Evolutionary conservation across 2,797 vertebrate species (phyloP).

Genomic region (Anas flavirostris): DNA sequence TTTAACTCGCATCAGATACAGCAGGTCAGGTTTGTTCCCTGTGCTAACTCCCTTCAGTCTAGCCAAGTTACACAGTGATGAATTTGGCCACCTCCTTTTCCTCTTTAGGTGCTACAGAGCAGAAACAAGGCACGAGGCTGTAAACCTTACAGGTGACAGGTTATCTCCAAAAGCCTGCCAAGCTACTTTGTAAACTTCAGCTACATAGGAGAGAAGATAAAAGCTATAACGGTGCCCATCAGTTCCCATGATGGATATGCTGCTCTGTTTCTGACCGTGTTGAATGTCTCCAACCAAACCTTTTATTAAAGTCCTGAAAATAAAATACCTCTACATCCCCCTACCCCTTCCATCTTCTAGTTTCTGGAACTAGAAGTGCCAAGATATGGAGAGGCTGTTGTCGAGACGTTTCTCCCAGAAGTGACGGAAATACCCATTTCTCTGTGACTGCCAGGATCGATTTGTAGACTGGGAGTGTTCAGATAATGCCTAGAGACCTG

Average conservation of each 20-base stretch:
- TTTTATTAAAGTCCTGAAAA: neutral
- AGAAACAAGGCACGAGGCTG: neutral
- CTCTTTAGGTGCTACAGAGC: neutral
- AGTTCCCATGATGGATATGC: neutral
- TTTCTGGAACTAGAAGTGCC: neutral
- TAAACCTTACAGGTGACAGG: neutral
- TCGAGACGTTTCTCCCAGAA: neutral
- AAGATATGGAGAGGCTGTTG: neutral
- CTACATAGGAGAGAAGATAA: conserved; percentile 6
- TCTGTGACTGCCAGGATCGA: neutral
- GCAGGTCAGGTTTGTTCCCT: neutral
- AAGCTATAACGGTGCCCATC: neutral
- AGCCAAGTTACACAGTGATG: neutral
- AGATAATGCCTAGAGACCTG: neutral
- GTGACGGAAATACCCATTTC: neutral
- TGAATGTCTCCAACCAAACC: neutral
- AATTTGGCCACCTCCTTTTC: neutral
- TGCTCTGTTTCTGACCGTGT: neutral
- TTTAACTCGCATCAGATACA: neutral
- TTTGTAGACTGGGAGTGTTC: neutral
- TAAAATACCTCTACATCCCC: neutral
- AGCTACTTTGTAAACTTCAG: neutral
- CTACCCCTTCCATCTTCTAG: neutral
- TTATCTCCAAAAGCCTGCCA: neutral
- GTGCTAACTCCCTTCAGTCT: neutral